Conservation (phyloP, 2,888 invertebrate genomes). For the Phyto melanocephala region DNA sequence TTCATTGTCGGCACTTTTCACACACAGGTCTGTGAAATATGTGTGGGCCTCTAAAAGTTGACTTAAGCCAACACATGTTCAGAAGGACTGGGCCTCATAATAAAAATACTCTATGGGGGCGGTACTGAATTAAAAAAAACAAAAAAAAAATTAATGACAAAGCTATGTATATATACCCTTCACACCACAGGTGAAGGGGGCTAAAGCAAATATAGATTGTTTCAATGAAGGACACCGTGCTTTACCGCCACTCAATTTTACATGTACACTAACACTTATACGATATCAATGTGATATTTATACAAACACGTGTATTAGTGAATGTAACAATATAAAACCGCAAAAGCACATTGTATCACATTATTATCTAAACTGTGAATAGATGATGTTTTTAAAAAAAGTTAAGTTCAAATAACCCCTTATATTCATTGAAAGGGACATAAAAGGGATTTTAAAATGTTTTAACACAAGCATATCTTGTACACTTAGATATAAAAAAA, state of each 20-base stretch:
- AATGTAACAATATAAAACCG: slow-evolving; percentile 16
- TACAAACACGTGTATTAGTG: not conserved
- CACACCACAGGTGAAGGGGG: no score
- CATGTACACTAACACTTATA: slow-evolving; percentile 7
- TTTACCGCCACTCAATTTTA: not conserved
- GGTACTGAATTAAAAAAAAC: no score
- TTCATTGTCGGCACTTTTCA: no score
- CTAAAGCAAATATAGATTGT: no score
- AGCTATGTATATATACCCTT: no score
- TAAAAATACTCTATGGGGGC: no score
- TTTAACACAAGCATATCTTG: not conserved
- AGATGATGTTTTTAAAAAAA: slow-evolving; percentile 17
- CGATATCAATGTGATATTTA: not conserved
- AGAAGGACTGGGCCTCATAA: no score
- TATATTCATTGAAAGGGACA: not conserved
- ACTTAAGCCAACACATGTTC: no score
- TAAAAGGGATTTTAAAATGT: slow-evolving; percentile 51
- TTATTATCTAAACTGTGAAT: slow-evolving; percentile 3
- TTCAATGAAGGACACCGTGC: not conserved
- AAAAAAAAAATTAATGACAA: no score
- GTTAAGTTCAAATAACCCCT: slow-evolving; percentile 37
- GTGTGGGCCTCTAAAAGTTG: no score
- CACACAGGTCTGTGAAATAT: no score
- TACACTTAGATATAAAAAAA: not conserved
- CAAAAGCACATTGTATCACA: not conserved